Evolutionary conservation across 2,113 vertebrate genomes (phyloP), one percentile per base, ranked within the genome.

Genomic region (Serinus canaria): DNA sequence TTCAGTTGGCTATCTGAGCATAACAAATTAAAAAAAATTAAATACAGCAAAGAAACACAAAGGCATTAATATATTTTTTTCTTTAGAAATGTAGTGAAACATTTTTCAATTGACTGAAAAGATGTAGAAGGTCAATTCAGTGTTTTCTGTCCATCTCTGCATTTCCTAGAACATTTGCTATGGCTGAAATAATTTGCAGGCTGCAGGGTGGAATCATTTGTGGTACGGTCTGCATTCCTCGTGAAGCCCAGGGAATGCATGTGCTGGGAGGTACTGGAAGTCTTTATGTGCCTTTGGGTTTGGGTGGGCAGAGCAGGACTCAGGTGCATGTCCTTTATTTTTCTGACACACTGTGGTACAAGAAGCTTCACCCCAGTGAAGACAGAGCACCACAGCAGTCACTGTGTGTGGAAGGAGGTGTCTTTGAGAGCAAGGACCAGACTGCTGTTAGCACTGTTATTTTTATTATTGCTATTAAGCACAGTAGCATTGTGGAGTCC

Each of bases 191-290:
- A 13, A 0, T 43, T 69, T 2, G 1, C 10, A 6, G 3, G 33
- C 35, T 80, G 24, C 21, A 43, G n/a, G 4, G 15, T 67, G 44
- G 33, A 85, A 55, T 83, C 0, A 2, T 33, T 11, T 86, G 60
- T 1, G 1, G 7, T 60, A 20, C 0, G 0, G 19, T 52, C 44
- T 47, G 17, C 3, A 1, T 77, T 82, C 27, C 11, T 78, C 0
- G 0, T 6, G 15, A 28, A 66, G 11, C 4, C 20, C 20, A 47
- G 52, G 39, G 24, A 67, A 8, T 7, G 21, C 1, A 1, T 24
- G 14, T 43, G 21, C 59, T 86, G 55, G 20, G 58, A 50, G 63
- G 23, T 9, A 39, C 13, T 27, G 16, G 41, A 75, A 75, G 41
- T 60, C 52, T 93, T 14, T 28, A 4, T 31, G 18, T 59, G 27